Base-by-base conservation (phyloP, 2,113 vertebrate species). In the Pachypanchax playfairii region DNA sequence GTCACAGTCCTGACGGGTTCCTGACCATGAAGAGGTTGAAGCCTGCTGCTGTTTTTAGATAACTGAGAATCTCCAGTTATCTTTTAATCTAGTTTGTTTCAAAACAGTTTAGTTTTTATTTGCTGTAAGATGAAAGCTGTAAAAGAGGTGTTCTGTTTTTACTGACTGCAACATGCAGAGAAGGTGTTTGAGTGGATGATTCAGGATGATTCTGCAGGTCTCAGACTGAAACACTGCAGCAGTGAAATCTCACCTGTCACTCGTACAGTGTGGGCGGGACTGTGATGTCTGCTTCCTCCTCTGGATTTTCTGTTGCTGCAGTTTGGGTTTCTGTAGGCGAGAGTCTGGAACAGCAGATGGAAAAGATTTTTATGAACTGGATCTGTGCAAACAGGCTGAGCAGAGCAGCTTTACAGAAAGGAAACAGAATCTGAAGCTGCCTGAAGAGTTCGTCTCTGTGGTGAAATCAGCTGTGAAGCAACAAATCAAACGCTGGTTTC, bases 281-380 rank as follows among this genome's bases (percentile, higher is more conserved):
- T 15, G 15, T 48, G 59, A 60, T 42, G 36, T 70, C 58, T n/a
- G 29, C 57, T 21, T 70, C 44, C 65, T 77, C 51, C 41, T 66
- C 56, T 75, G 66, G 66, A 68, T 36, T 54, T 15, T 75, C 58
- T 52, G 61, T 29, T n/a, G 28, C 14, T 48, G 56, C 58, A 29
- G 57, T 54, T 59, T 62, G 61, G 10, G 53, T 43, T 62, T 65
- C 65, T 66, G 71, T 74, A 65, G 77, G 73, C 63, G 64, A 70
- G 65, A 80, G 70, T 73, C 82, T 76, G 79, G 62, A 79, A 20
- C 52, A 70, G 65, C 78, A 82, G 82, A 75, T 73, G 82, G 78
- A 85, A 82, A 85, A 74, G 62, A 46, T 61, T 78, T 70, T 68
- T 58, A 66, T 72, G 70, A 57, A 74, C 1, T 51, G 75, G 53